Evolutionary conservation across 2,113 vertebrate genomes (phyloP), one percentile per base, ranked within the genome.

Genomic region (Etheostoma cragini): DNA sequence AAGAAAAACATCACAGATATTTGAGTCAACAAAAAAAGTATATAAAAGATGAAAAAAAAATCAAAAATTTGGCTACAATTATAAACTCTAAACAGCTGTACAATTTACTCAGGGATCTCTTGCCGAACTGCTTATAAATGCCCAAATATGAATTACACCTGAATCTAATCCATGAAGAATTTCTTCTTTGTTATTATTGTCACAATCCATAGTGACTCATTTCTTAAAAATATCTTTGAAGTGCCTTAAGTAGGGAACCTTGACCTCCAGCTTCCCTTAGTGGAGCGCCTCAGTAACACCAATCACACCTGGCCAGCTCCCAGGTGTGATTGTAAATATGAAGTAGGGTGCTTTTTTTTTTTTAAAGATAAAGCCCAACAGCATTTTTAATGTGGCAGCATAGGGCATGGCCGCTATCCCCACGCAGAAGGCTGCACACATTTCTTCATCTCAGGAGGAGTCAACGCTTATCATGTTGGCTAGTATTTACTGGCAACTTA

Each of bases 71-170:
- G 54, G 68, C 7, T 33, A 42, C 8, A 30, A 19, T 12, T 64
- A 72, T 61, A 61, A 24, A 70, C 56, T 75, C 78, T 14, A 74
- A 74, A 49, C 33, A 61, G 49, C 65, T 79, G 54, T 75, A 63
- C 30, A 14, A 81, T 81, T 91, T 60, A 84, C 91, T 91, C 86
- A 87, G 90, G 90, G 82, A 90, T 86, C 66, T 80, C 52, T 62
- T 15, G 13, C 10, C 14, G n/a, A 66, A 14, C 42, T 17, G 47
- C 75, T 62, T 35, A 6, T 53, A 0, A 42, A 63, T 12, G 14
- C 13, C 42, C 15, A 57, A 8, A 52, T 64, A n/a, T 21, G 11
- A 75, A 63, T n/a, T 3, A 11, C 16, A 62, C 11, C 5, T 46
- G 16, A 45, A 53, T 73, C 33, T 16, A n/a, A 14, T 15, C 14